Evolutionary conservation across 1,140 invertebrate species (phyloP).

Genomic region (Sinonovacula constricta): DNA sequence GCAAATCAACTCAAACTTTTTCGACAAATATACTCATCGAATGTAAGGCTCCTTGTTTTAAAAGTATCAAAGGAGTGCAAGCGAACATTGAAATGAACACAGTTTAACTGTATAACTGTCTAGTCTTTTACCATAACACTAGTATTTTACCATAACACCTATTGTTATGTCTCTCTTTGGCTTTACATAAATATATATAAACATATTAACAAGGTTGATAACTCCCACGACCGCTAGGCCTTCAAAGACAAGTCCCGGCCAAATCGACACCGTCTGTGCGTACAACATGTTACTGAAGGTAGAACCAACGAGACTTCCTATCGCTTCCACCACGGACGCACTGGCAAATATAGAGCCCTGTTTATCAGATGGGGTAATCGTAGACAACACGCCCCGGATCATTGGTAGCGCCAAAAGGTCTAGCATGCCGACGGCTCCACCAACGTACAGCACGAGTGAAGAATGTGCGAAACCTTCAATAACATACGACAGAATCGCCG

Average conservation of each 20-base stretch:
- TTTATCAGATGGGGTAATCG: conserved; percentile 24
- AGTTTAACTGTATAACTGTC: too few species aligned
- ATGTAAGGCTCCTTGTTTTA: too few species aligned
- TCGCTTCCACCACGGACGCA: not conserved
- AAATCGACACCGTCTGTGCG: conserved; percentile 11
- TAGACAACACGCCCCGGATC: conserved; percentile 12
- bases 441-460: not conserved
- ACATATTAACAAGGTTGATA: not conserved
- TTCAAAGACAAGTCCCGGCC: conserved; percentile 12
- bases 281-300: conserved; percentile 19
- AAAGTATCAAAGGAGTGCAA: too few species aligned
- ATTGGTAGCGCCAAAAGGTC: conserved; percentile 12
- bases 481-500: not conserved
- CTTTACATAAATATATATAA: conserved; percentile 5
- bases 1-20: too few species aligned
- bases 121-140: too few species aligned
- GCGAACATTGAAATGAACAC: too few species aligned
- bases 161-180: too few species aligned
- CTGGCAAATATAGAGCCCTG: conserved; percentile 37
- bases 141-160: too few species aligned
- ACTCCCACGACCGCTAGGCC: not conserved
- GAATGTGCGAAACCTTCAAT: conserved; percentile 28
- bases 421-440: not conserved
- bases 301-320: not conserved
- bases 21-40: too few species aligned